phyloP scores from a whole-genome alignment of 2,888 invertebrate species.

The Aproaerema taeniolella region DNA sequence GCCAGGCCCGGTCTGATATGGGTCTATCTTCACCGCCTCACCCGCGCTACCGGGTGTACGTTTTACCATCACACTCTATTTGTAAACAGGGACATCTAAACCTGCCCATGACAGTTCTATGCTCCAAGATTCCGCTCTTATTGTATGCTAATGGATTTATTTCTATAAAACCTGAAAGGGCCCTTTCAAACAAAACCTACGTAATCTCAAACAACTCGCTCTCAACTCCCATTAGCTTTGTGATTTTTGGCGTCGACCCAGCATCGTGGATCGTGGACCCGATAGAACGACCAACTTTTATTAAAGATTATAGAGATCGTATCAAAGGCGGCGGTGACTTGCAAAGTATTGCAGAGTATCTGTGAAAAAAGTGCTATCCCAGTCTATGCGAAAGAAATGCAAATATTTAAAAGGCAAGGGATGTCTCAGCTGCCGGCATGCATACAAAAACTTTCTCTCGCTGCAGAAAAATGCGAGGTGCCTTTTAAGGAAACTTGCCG shows the following conservation, averaged over 20 bases:
- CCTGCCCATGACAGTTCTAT: conserved; percentile 9
- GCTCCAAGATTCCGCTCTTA: conserved; percentile 7
- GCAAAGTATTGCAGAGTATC: conserved; percentile 33
- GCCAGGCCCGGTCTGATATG: conserved; percentile 32
- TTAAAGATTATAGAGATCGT: conserved; percentile 21
- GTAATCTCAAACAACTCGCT: conserved; percentile 12
- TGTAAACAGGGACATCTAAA: no score
- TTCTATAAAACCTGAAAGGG: conserved; percentile 4
- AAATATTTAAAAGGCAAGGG: conserved; percentile 59
- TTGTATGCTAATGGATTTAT: conserved; percentile 10
- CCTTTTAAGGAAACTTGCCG: conserved; percentile 54
- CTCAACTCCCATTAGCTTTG: conserved; percentile 12
- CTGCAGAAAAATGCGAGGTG: conserved; percentile 50
- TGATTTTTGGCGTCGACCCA: conserved; percentile 11
- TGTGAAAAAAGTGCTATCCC: conserved; percentile 36
- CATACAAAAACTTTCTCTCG: conserved; percentile 64
- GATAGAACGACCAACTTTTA: conserved; percentile 5
- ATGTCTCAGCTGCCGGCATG: conserved; percentile 36
- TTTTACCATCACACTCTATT: neutral
- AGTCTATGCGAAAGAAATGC: conserved; percentile 56
- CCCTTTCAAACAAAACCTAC: conserved; percentile 13
- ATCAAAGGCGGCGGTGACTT: conserved; percentile 21
- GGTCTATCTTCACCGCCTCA: conserved; percentile 16
- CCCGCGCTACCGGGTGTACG: no score
- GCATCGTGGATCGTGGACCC: conserved; percentile 1